These are phyloP conservation scores for Notodonta ziczac DNA, from an alignment of 2,888 invertebrate species.

Conservation along the genomic window DNA sequence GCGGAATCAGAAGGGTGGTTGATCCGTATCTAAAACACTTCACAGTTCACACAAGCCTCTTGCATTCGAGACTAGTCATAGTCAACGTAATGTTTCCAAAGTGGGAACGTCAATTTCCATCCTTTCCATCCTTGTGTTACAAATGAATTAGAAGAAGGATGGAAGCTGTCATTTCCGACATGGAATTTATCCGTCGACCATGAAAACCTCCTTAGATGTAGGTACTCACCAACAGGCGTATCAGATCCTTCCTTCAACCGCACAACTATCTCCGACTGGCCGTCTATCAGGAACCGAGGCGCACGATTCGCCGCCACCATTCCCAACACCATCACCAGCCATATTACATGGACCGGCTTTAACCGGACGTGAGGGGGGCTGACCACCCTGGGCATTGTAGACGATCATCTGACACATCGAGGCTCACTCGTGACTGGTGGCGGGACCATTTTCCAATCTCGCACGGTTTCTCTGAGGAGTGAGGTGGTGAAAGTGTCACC, in stretches of 20 bases:
- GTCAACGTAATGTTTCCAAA: too few relatives aligned
- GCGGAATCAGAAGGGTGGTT: too few relatives aligned
- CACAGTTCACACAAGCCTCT: too few relatives aligned
- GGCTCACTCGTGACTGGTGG: constrained; percentile 52
- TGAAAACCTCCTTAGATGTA: background rate
- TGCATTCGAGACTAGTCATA: too few relatives aligned
- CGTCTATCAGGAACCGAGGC: constrained; percentile 94
- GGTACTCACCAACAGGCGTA: constrained; percentile 92
- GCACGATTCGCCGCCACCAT: constrained; percentile 88
- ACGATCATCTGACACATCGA: constrained; percentile 69
- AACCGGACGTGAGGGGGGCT: constrained; percentile 70
- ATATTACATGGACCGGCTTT: constrained; percentile 59
- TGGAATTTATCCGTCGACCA: too few relatives aligned
- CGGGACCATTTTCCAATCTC: constrained; percentile 75
- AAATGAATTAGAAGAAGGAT: too few relatives aligned
- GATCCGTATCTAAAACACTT: too few relatives aligned
- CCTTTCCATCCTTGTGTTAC: too few relatives aligned
- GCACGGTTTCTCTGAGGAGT: constrained; percentile 76
- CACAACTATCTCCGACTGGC: constrained; percentile 95
- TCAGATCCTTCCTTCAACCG: constrained; percentile 94
- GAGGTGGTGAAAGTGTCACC: constrained; percentile 74
- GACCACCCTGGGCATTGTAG: constrained; percentile 58
- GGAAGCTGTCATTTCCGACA: too few relatives aligned
- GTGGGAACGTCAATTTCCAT: too few relatives aligned
- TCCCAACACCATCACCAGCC: constrained; percentile 51